Conservation (phyloP, 2,888 invertebrate species). For the Diachrysia chrysitis region DNA sequence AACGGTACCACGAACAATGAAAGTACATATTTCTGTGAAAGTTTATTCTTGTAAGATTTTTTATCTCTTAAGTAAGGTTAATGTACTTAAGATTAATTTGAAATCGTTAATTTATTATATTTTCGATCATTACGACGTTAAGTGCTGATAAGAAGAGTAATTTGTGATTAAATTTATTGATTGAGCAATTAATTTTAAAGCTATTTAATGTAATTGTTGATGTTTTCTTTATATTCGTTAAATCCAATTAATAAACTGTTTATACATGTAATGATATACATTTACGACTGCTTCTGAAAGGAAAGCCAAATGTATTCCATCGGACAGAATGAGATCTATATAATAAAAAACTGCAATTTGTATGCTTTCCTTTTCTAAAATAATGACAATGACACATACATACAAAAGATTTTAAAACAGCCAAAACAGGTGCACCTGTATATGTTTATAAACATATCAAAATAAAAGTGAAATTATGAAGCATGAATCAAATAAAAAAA, state of each 20-base stretch:
- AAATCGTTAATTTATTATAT: conserved; percentile 28
- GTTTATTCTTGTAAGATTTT: conserved; percentile 51
- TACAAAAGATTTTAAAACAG: neutral
- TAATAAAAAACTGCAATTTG: neutral
- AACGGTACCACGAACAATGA: conserved; percentile 49
- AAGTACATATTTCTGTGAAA: conserved; percentile 57
- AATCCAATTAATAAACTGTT: conserved; percentile 23
- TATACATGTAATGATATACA: neutral
- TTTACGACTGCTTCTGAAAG: neutral
- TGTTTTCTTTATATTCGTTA: conserved; percentile 30
- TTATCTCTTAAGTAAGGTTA: conserved; percentile 50
- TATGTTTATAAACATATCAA: conserved; percentile 25
- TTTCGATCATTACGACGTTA: conserved; percentile 35
- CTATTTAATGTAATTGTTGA: conserved; percentile 23
- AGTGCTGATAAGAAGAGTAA: conserved; percentile 39
- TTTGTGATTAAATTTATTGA: conserved; percentile 44
- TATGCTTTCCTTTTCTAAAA: neutral
- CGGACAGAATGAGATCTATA: neutral
- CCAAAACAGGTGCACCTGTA: conserved; percentile 8
- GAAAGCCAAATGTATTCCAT: neutral
- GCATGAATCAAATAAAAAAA: conserved; percentile 38
- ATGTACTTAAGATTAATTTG: conserved; percentile 34
- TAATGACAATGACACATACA: neutral
- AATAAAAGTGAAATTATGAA: conserved; percentile 39
- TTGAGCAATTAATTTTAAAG: conserved; percentile 35